Base-by-base conservation (phyloP, 2,113 vertebrate species). In the Hippocampus guttulatus region DNA sequence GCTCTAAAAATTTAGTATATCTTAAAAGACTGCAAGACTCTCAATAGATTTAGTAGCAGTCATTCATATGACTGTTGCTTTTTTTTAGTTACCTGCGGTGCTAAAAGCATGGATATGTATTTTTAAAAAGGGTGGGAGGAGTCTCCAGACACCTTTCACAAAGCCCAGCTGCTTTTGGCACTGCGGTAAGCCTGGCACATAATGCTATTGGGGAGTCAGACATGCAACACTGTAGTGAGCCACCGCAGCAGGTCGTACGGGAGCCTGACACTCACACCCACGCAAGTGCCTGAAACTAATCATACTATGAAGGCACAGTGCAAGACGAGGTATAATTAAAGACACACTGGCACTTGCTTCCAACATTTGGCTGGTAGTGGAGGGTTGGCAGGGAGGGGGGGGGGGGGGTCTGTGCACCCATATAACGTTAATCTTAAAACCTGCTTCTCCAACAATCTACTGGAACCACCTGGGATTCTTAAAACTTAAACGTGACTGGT, bases 121-220 rank as follows among this genome's bases (percentile, higher is more conserved):
- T 65, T 47, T 16, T 81, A 75, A 81, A 72, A 80, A 85, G 54
- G 81, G 81, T 71, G 69, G 76, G 78, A 81, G 88, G 88, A 55
- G 75, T 87, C 83, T 81, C 80, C 71, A 67, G 71, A 73, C 54
- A 65, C 55, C 69, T 81, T 81, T 69, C 75, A 85, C 79, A 83
- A 81, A 83, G 78, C 77, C 78, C 70, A 27, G 70, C 81, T 63
- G 81, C 82, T 84, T 85, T 83, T 75, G 72, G 77, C 88, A 70
- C 88, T 45, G 83, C 10, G 81, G 84, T 78, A 74, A 73, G 81
- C 79, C 85, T 88, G 85, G 87, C 87, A 88, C 75, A 90, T 85
- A 88, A 83, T 88, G 84, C 80, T 25, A 57, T 79, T 20, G 58
- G 77, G 5, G 81, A 88, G 83, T 86, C 87, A 85, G 80, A 85